Conservation (phyloP, 1,140 invertebrate genomes). For the Calephelis nemesis region DNA sequence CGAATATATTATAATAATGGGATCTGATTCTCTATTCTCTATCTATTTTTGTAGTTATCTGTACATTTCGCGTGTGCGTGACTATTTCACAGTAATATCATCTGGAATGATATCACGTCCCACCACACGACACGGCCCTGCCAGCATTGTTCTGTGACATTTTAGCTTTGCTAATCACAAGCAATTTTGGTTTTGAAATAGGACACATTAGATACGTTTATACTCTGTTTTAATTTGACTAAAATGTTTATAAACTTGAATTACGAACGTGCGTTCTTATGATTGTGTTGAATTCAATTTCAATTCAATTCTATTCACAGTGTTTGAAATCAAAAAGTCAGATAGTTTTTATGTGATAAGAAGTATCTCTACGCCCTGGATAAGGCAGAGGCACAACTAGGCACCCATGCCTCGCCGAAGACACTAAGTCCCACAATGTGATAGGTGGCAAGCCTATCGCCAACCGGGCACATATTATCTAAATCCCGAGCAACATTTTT, state of each 20-base stretch:
- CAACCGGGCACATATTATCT: too few relatives aligned
- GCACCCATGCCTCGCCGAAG: too few relatives aligned
- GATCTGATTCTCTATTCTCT: too few relatives aligned
- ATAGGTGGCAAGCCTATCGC: too few relatives aligned
- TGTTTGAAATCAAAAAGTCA: neutral
- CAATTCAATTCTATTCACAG: too few relatives aligned
- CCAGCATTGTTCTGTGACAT: conserved; percentile 76
- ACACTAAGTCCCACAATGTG: too few relatives aligned
- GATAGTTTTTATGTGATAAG: neutral
- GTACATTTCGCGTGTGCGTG: conserved; percentile 40
- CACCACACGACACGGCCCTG: conserved; percentile 60
- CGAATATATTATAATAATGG: too few relatives aligned
- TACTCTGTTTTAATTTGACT: conserved; percentile 60
- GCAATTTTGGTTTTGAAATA: conserved; percentile 74
- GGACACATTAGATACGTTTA: conserved; percentile 60
- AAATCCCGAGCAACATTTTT: too few relatives aligned
- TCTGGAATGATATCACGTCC: conserved; percentile 73
- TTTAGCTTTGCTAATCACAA: conserved; percentile 75
- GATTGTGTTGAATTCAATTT: too few relatives aligned
- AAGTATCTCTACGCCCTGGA: too few relatives aligned
- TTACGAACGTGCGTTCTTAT: neutral
- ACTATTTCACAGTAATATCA: conserved; percentile 53
- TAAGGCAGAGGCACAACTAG: too few relatives aligned
- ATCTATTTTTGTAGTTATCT: conserved; percentile 36
- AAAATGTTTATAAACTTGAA: conserved; percentile 1